These are phyloP conservation scores for Piaya cayana DNA, from an alignment of 2,113 vertebrate species.

Conservation along the genomic window DNA sequence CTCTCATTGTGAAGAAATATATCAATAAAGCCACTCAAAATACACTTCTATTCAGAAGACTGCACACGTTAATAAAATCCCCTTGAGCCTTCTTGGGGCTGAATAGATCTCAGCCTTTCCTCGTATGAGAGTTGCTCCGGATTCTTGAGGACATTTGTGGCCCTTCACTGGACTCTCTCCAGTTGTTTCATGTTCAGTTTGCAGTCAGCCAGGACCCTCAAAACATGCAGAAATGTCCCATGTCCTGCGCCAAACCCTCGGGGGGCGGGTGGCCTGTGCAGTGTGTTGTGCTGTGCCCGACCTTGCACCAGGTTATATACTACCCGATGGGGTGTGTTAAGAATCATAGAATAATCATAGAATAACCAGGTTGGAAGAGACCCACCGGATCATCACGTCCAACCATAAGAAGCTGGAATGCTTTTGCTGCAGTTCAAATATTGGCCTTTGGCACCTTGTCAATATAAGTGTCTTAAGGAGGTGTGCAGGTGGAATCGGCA, in stretches of 20 bases:
- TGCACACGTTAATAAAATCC: neutral
- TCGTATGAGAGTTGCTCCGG: neutral
- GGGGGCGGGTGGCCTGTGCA: neutral
- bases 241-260: neutral
- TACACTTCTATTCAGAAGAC: neutral
- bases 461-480: neutral
- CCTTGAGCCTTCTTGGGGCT: neutral
- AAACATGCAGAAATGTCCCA: neutral
- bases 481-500: neutral
- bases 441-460: neutral
- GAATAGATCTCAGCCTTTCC: neutral
- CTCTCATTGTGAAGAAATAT: no score
- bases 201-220: neutral
- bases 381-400: no score
- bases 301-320: accelerated
- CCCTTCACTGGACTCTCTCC: neutral
- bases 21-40: neutral
- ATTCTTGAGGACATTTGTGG: neutral
- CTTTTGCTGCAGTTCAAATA: neutral
- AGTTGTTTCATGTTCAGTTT: neutral
- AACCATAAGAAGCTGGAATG: neutral
- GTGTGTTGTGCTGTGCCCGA: neutral
- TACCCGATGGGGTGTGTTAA: neutral
- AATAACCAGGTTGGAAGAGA: no score
- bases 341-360: no score